Conservation (phyloP, 2,888 invertebrate genomes). For the Erynnis tages region DNA sequence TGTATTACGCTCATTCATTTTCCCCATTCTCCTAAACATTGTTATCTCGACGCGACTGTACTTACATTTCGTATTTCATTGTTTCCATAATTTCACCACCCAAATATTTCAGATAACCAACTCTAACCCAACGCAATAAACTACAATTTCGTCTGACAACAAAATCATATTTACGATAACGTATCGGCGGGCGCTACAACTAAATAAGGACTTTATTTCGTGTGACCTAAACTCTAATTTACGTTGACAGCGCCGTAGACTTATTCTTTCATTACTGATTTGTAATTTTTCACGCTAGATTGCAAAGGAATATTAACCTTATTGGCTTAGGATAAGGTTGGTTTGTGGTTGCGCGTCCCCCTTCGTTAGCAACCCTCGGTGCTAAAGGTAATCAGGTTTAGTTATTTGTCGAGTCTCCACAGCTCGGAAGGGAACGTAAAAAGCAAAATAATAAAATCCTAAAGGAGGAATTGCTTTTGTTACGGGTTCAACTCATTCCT, state of each 20-base stretch:
- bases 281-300: conserved; percentile 14
- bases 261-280: conserved; percentile 27
- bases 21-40: conserved; percentile 24
- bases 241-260: conserved; percentile 5
- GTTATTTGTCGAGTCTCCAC: conserved; percentile 34
- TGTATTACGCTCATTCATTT: conserved; percentile 19
- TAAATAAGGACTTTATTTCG: conserved; percentile 15
- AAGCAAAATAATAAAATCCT: conserved; percentile 26
- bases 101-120: conserved; percentile 7
- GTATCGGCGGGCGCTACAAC: neutral
- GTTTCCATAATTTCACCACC: conserved; percentile 20
- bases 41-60: conserved; percentile 25
- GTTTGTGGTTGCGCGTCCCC: neutral
- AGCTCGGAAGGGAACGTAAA: conserved; percentile 19
- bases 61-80: conserved; percentile 27
- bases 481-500: conserved; percentile 5
- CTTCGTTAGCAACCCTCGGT: conserved; percentile 33
- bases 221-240: conserved; percentile 6
- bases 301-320: neutral
- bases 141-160: conserved; percentile 17
- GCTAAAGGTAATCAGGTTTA: conserved; percentile 38
- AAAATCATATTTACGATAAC: conserved; percentile 22
- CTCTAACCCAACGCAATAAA: conserved; percentile 10
- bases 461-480: conserved; percentile 16
- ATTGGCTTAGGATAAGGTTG: conserved; percentile 4